Conservation (phyloP, 2,888 invertebrate species). For the Leucoma salicis region DNA sequence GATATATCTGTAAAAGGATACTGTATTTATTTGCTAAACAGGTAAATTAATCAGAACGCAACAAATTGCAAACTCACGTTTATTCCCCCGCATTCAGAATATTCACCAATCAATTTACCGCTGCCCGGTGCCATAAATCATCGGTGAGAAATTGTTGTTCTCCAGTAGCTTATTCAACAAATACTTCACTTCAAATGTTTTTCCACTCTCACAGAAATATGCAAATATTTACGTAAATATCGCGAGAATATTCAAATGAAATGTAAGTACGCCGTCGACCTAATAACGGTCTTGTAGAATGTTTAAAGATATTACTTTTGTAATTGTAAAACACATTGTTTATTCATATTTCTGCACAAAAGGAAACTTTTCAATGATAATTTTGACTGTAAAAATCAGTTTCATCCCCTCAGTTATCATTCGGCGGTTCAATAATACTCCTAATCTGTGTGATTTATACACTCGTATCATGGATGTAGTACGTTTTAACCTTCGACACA, state of each 20-base stretch:
- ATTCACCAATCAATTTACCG: conserved; percentile 50
- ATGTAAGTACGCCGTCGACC: conserved; percentile 19
- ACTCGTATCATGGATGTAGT: too few species aligned
- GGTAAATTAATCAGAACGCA: not conserved
- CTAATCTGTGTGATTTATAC: too few species aligned
- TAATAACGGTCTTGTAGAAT: conserved; percentile 27
- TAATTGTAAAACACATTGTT: conserved; percentile 1
- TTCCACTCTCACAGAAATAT: conserved; percentile 30
- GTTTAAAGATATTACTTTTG: conserved; percentile 23
- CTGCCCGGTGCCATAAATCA: conserved; percentile 49
- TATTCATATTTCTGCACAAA: not conserved
- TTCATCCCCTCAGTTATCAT: too few species aligned
- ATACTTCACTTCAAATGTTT: not conserved
- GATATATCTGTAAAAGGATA: too few species aligned
- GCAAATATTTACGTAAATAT: conserved; percentile 35
- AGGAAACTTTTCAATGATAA: not conserved
- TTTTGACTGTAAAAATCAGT: too few species aligned
- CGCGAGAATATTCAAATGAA: conserved; percentile 36
- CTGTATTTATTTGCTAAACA: not conserved
- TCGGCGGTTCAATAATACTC: too few species aligned
- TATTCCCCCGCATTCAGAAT: conserved; percentile 22
- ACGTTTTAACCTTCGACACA: too few species aligned
- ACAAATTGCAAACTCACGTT: conserved; percentile 1
- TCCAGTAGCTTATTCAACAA: not conserved
- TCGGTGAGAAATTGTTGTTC: conserved; percentile 24